A percentile compares a stretch with the other conserved stretches of the same genome.
These are phyloP conservation scores for Drosophila mettleri DNA, from an alignment of 2,888 invertebrate genomes.

Conservation along the genomic window DNA sequence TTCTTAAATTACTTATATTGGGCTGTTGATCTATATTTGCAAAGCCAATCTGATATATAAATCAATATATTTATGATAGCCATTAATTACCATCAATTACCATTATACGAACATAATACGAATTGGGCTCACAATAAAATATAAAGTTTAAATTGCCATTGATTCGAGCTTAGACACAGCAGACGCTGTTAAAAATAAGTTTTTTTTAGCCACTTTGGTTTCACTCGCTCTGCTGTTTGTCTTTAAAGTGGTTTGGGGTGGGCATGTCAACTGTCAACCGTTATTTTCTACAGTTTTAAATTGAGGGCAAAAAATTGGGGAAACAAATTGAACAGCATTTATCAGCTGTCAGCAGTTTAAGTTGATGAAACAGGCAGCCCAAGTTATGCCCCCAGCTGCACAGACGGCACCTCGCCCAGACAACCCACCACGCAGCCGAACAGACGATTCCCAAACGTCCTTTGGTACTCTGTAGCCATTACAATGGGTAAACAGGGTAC, in stretches of 20 bases:
- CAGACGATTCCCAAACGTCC: conserved; percentile 9
- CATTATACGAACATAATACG: neutral
- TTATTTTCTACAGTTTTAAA: conserved; percentile 61
- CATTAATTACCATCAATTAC: neutral
- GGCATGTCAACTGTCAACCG: conserved; percentile 65
- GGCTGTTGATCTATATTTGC: too few relatives aligned
- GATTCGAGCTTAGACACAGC: conserved; percentile 17
- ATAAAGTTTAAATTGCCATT: conserved; percentile 21
- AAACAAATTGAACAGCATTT: conserved; percentile 66
- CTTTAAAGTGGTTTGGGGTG: neutral
- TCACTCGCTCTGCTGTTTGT: conserved; percentile 6
- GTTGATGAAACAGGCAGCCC: conserved; percentile 48
- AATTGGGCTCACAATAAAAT: neutral
- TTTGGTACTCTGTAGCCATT: neutral
- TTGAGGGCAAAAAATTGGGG: conserved; percentile 29
- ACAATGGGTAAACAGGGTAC: neutral
- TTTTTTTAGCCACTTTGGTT: conserved; percentile 37
- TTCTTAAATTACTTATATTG: too few relatives aligned
- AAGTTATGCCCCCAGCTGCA: conserved; percentile 19
- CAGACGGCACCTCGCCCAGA: neutral
- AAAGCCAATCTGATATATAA: too few relatives aligned
- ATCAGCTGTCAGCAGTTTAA: conserved; percentile 75
- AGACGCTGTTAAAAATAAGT: conserved; percentile 35
- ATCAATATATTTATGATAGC: too few relatives aligned
- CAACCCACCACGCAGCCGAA: conserved; percentile 4